Conservation (phyloP, 2,113 vertebrate genomes). For the Megaceryle torquata region DNA sequence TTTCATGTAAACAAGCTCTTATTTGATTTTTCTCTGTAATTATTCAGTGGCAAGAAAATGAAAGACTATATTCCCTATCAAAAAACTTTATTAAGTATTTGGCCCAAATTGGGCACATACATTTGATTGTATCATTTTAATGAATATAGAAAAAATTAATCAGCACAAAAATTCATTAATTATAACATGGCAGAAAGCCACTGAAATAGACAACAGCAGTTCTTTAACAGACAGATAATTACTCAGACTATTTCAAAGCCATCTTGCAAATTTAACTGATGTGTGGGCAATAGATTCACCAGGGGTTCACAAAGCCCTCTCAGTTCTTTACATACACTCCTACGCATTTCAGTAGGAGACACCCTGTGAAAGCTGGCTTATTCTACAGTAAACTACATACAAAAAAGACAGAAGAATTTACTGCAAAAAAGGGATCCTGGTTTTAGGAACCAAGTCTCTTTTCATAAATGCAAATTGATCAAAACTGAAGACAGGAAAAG, state of each 20-base stretch:
- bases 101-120: slow-evolving; percentile 7
- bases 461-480: slow-evolving; percentile 31
- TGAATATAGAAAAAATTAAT: slow-evolving; percentile 39
- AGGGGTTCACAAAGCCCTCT: not conserved
- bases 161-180: slow-evolving; percentile 29
- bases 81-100: slow-evolving; percentile 40
- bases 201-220: not conserved
- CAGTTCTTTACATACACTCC: not conserved
- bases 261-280: not conserved
- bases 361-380: not conserved
- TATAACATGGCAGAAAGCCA: slow-evolving; percentile 11
- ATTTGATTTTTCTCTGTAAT: slow-evolving; percentile 23
- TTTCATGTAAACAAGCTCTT: not conserved
- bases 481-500: slow-evolving; percentile 43
- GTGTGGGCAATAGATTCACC: not conserved
- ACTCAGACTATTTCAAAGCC: not conserved
- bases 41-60: slow-evolving; percentile 30
- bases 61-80: slow-evolving; percentile 9
- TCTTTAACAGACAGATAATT: slow-evolving; percentile 1
- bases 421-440: not conserved
- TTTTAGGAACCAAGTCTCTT: not conserved
- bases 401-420: not conserved
- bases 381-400: not conserved
- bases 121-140: slow-evolving; percentile 51
- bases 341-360: not conserved